A percentile compares a stretch with the other conserved stretches of the same genome.
Conservation (phyloP, 2,113 vertebrate genomes). For the Cochlearius cochlearius region DNA sequence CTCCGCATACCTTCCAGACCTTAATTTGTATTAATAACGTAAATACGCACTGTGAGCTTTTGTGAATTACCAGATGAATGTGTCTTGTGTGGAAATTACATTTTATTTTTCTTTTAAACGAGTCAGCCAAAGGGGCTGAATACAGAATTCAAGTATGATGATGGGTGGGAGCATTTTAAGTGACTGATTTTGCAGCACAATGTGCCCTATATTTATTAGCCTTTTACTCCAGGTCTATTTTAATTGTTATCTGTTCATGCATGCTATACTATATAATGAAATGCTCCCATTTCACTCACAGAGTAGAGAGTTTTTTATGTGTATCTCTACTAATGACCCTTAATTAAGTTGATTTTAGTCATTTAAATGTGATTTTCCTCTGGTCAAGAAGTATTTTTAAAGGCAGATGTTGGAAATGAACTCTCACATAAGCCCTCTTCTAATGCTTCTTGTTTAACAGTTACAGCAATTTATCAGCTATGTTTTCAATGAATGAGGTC, state of each 20-base stretch:
- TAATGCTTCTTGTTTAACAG: conserved; percentile 59
- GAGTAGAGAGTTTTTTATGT: conserved; percentile 68
- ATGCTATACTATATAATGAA: conserved; percentile 76
- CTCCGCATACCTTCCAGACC: conserved; percentile 4
- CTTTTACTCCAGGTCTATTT: conserved; percentile 78
- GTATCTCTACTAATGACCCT: conserved; percentile 78
- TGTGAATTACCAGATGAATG: neutral
- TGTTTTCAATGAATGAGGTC: conserved; percentile 40
- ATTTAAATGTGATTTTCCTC: conserved; percentile 75
- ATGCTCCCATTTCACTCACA: conserved; percentile 74
- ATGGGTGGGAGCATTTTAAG: conserved; percentile 59
- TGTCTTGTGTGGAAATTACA: conserved; percentile 32
- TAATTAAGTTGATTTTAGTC: conserved; percentile 79
- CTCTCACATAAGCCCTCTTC: conserved; percentile 51
- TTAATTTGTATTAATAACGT: neutral
- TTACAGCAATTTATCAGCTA: conserved; percentile 56
- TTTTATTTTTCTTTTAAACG: conserved; percentile 39
- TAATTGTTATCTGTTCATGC: conserved; percentile 78
- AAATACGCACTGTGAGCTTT: conserved; percentile 20
- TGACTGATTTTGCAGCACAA: conserved; percentile 56
- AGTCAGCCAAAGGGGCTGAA: conserved; percentile 34
- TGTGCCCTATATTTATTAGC: conserved; percentile 74
- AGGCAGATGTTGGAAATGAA: conserved; percentile 55
- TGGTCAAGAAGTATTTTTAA: conserved; percentile 77
- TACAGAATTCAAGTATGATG: conserved; percentile 35